Conservation (phyloP, 1,140 invertebrate genomes). For the Ladona fulva region DNA sequence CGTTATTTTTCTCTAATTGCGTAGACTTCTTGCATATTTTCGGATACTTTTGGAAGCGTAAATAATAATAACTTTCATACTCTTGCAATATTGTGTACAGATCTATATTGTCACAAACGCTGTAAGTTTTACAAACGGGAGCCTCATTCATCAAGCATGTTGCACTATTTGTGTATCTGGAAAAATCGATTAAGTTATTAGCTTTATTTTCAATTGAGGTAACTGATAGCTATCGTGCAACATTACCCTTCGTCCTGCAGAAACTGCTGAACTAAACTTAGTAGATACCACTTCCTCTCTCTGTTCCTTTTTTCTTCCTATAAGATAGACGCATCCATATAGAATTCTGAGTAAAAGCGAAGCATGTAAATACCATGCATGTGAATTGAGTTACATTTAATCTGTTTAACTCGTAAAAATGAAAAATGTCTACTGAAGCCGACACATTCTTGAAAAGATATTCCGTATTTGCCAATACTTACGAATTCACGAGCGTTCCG, state of each 20-base stretch:
- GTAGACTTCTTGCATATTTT: conserved; percentile 50
- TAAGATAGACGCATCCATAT: too few relatives aligned
- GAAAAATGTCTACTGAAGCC: too few relatives aligned
- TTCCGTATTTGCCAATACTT: too few relatives aligned
- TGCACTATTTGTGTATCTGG: conserved; percentile 48
- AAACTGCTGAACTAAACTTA: conserved; percentile 70
- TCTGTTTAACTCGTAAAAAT: not conserved
- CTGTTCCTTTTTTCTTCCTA: conserved; percentile 50
- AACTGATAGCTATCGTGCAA: not conserved
- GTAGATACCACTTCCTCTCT: conserved; percentile 57
- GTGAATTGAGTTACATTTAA: not conserved
- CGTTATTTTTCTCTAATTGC: not conserved
- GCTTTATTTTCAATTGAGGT: conserved; percentile 14
- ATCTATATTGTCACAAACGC: conserved; percentile 86
- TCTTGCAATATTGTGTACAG: conserved; percentile 78
- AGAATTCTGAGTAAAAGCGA: too few relatives aligned
- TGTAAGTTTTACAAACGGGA: conserved; percentile 53
- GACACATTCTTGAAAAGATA: too few relatives aligned
- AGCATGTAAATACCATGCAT: too few relatives aligned
- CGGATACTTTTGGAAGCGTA: conserved; percentile 78
- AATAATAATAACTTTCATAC: conserved; percentile 76
- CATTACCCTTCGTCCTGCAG: conserved; percentile 58
- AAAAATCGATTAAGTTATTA: conserved; percentile 18
- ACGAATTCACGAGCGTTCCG: too few relatives aligned
- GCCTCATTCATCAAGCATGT: conserved; percentile 57